Base-by-base conservation (phyloP, 2,888 invertebrate genomes). In the Epinotia ramella region DNA sequence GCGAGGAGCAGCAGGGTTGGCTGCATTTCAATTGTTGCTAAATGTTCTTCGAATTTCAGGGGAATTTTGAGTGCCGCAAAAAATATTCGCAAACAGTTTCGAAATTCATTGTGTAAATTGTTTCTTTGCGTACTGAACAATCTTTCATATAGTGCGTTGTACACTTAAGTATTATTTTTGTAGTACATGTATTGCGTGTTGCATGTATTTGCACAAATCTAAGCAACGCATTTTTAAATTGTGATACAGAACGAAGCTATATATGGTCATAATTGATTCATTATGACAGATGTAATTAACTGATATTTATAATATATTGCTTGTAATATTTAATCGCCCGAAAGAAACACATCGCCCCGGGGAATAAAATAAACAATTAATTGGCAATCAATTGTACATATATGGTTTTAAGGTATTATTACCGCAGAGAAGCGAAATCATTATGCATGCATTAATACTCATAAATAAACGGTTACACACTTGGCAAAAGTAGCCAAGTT, bases 1-100 rank as follows among this genome's bases (percentile, higher is more conserved):
- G 33, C 65, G 33, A n/a, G 33, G 18, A 13, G 73, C 20, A 6
- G 1, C 18, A 63, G 60, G 60, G 70, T 53, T 70, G 49, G 53
- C 13, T 24, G 24, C 69, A 49, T 49, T 6, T 16, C 46, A 13
- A 62, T 62, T 33, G 62, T 28, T n/a, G 3, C n/a, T 33, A 33
- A 59, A 59, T n/a, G 33, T 28, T 62, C 28, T 11, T 5, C 33
- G 16, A 33, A 62, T 33, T 33, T 33, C 2, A 5, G 3, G 33
- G 33, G 28, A 7, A n/a, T 59, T 59, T 16, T 62, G n/a, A 24
- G 33, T 2, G 33, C 33, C 33, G 33, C 11, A n/a, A 49, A n/a
- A 46, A 46, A 13, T 13, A 49, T 16, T 7, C 49, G 4, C 49
- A 13, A 49, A 49, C 4, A 49, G 49, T 6, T 4, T 16, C 5